phyloP scores from a whole-genome alignment of 2,888 invertebrate species.

The Rhamnusium bicolor region DNA sequence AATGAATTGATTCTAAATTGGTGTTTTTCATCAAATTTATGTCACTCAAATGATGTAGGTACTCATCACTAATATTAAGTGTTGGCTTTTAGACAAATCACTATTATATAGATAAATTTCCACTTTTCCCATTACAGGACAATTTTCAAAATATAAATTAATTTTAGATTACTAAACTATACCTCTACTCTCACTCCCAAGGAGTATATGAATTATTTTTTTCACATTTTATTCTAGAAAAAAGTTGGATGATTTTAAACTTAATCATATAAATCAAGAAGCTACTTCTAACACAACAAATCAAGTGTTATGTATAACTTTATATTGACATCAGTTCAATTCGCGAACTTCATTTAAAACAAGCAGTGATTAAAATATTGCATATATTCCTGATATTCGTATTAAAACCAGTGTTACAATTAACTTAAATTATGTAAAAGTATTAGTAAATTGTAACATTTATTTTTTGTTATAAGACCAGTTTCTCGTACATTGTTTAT shows the following conservation, averaged over 20 bases:
- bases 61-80: constrained; percentile 25
- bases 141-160: neutral
- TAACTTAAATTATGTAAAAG: neutral
- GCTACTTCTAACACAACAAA: too few species aligned
- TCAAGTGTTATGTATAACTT: too few species aligned
- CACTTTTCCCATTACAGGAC: neutral
- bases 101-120: constrained; percentile 6
- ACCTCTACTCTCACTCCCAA: neutral
- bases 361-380: neutral
- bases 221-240: constrained; percentile 1
- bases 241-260: too few species aligned
- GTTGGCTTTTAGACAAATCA: constrained; percentile 36
- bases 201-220: neutral
- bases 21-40: constrained; percentile 46
- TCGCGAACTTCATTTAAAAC: neutral
- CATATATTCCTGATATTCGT: neutral
- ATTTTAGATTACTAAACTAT: neutral
- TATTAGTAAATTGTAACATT: too few species aligned
- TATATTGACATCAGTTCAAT: neutral
- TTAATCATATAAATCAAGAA: too few species aligned
- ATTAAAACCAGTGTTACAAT: neutral
- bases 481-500: neutral
- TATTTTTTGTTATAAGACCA: too few species aligned
- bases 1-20: constrained; percentile 60
- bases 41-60: neutral